Base-by-base conservation (phyloP, 2,113 vertebrate species). In the Jacana jacana region DNA sequence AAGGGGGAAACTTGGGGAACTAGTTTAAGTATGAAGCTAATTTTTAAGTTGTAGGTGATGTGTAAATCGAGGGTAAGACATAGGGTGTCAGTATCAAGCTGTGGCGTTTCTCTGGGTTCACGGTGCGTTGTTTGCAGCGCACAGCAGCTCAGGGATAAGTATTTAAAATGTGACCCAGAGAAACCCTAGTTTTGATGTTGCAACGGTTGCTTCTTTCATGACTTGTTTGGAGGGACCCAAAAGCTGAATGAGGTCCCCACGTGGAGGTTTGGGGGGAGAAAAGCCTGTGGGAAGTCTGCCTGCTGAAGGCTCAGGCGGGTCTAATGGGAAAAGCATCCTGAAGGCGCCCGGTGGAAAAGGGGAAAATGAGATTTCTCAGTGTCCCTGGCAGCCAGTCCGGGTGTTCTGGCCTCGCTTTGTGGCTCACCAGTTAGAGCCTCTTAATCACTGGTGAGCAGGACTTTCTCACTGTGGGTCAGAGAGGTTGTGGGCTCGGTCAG, bases 111-210 rank as follows among this genome's bases (percentile, higher is more conserved):
- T 97, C 90, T 58, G 95, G 92, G 96, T 92, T 97, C 96, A 83
- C 83, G 3, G 97, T 95, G 97, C 95, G 76, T 96, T 96, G 70
- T 85, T 92, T 46, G 87, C 95, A 97, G 95, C 49, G 80, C 97
- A 94, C 97, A 90, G 97, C 91, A 98, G 97, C 98, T 99, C 98
- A 99, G 98, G 98, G 98, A 99, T 98, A 97, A 98, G 96, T 98
- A 98, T 98, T 98, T 98, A 97, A 98, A 98, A 97, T 85, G 97
- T 97, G 97, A 96, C 97, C 97, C 97, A 89, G 97, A 95, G 97
- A 98, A 98, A 97, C 96, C 89, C 95, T 55, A 3, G 88, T 95
- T 93, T 95, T 91, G 97, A 95, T 86, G 96, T 97, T 95, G 87
- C 91, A 78, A 57, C 63, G 23, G 88, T 83, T 95, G 92, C 89